Evolutionary conservation across 1,140 invertebrate species (phyloP).

Genomic region (Pollicipes pollicipes): DNA sequence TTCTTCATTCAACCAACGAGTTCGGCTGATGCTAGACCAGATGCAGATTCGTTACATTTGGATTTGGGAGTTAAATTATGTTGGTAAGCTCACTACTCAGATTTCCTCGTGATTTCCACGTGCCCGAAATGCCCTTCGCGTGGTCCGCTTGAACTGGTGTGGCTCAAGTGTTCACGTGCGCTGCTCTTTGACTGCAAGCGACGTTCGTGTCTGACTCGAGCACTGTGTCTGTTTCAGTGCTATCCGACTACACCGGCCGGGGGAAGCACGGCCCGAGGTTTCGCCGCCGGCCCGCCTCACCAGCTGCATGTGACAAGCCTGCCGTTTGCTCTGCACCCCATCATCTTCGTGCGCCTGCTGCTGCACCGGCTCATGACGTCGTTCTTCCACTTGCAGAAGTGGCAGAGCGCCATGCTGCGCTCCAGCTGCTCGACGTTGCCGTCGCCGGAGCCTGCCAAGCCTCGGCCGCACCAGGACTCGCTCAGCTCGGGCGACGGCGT

Average conservation of each 20-base stretch:
- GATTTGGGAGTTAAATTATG: too few species aligned
- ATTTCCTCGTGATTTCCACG: too few species aligned
- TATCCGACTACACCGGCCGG: background rate
- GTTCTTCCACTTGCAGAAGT: constrained; percentile 27
- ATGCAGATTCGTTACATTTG: too few species aligned
- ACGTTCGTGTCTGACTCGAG: too few species aligned
- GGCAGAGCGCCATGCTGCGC: constrained; percentile 31
- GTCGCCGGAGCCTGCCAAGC: constrained; percentile 21
- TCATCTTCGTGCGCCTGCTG: constrained; percentile 39
- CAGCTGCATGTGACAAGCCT: constrained; percentile 28
- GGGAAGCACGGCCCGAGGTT: constrained; percentile 9
- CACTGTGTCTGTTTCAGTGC: background rate
- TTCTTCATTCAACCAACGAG: too few species aligned
- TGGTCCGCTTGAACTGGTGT: too few species aligned
- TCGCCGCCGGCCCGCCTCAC: constrained; percentile 14
- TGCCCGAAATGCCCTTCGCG: too few species aligned
- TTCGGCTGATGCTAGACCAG: too few species aligned
- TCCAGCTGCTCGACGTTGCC: constrained; percentile 26
- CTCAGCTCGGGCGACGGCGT: background rate
- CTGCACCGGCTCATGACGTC: constrained; percentile 38
- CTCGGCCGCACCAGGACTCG: background rate
- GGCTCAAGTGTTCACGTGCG: too few species aligned
- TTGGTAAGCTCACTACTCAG: too few species aligned
- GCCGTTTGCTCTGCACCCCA: constrained; percentile 37
- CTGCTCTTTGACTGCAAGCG: too few species aligned